Base-by-base conservation (phyloP, 2,888 invertebrate genomes). In the Amaurobius ferox region DNA sequence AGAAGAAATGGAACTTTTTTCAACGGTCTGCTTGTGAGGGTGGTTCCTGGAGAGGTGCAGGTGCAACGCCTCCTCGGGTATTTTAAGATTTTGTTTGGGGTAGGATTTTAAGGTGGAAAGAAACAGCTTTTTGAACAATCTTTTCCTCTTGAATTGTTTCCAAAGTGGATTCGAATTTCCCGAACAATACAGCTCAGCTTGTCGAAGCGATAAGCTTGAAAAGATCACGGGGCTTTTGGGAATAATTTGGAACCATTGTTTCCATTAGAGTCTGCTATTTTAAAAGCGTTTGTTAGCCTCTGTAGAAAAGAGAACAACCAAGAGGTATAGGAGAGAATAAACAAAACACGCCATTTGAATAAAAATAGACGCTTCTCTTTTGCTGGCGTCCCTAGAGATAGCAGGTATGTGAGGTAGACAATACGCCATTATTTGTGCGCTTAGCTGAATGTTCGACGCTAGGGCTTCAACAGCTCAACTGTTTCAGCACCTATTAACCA, bases 71-170 rank as follows among this genome's bases (percentile, higher is more conserved):
- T 76, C 70, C 19, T 26, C 23, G 74, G 30, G 67, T 80, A 80
- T 80, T 80, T 80, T 80, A 16, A 61, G 80, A 68, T 61, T 74
- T 32, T 35, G 67, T 77, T 68, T 67, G 67, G 29, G 13, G 62
- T 64, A 66, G 35, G 19, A 32, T 55, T 66, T 62, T 9, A 11
- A 40, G 66, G 67, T 26, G 66, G 61, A 35, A 35, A 71, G 55
- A 80, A 80, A 68, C 55, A 55, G 35, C 19, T 35, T 70, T 64
- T 70, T 23, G 26, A 16, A 68, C 48, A 48, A 61, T 39, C 26
- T 74, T 67, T 68, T 70, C 64, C 76, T 81, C 70, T 81, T 81
- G 81, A 81, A 81, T 76, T 70, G 76, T 62, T 81, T 81, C 81
- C 81, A 81, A 81, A 40, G 70, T 39, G 26, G 68, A 62, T 76